These are phyloP conservation scores for Argopecten irradians DNA, from an alignment of 1,140 invertebrate genomes.

Conservation along the genomic window DNA sequence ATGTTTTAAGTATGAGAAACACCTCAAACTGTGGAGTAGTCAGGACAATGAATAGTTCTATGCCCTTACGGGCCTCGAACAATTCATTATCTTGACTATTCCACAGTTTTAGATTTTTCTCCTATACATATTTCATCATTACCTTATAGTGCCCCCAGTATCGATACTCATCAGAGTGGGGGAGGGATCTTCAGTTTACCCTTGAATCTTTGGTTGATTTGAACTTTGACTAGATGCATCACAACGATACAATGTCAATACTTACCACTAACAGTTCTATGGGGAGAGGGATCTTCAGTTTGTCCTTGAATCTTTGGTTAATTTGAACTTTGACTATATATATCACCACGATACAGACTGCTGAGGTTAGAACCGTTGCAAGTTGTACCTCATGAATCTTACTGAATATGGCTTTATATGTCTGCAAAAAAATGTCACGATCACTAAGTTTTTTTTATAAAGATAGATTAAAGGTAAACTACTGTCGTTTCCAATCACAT, in stretches of 20 bases:
- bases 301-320: conserved; percentile 66
- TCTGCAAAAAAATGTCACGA: conserved; percentile 64
- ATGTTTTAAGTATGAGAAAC: neutral
- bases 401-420: conserved; percentile 70
- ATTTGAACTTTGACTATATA: conserved; percentile 84
- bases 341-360: conserved; percentile 84
- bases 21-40: no score
- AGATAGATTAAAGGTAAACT: neutral
- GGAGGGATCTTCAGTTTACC: conserved; percentile 76
- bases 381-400: conserved; percentile 75
- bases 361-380: conserved; percentile 82
- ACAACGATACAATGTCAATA: conserved; percentile 69
- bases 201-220: conserved; percentile 68
- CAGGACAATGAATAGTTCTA: neutral
- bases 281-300: conserved; percentile 77
- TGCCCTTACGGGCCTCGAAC: no score
- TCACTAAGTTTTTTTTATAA: neutral
- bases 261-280: conserved; percentile 71
- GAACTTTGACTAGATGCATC: conserved; percentile 86
- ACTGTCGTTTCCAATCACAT: no score
- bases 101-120: no score
- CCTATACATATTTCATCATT: neutral
- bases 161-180: conserved; percentile 68
- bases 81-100: no score
- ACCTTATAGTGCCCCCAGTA: neutral